These are phyloP conservation scores for Andrena chrysosceles DNA, from an alignment of 2,888 invertebrate genomes.

Conservation along the genomic window DNA sequence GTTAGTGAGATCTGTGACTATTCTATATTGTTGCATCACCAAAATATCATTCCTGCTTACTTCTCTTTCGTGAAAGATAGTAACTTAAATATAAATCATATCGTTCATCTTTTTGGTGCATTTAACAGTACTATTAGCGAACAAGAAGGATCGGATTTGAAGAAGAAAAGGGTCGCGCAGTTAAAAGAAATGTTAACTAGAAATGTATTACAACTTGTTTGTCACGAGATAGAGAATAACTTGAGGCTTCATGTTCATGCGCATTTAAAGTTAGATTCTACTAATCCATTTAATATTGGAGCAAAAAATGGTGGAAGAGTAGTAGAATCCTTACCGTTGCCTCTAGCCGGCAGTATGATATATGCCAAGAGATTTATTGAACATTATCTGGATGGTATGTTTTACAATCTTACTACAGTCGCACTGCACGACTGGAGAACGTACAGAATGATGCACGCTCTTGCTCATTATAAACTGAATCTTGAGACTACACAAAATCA, in stretches of 20 bases:
- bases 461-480: constrained; percentile 94
- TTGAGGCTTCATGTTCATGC: constrained; percentile 96
- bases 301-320: constrained; percentile 88
- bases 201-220: constrained; percentile 89
- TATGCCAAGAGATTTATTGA: constrained; percentile 88
- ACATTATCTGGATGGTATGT: constrained; percentile 96
- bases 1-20: constrained; percentile 79
- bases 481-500: constrained; percentile 95
- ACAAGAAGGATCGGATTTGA: constrained; percentile 72
- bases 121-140: constrained; percentile 77
- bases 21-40: constrained; percentile 81
- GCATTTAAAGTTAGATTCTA: constrained; percentile 92
- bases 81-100: constrained; percentile 77
- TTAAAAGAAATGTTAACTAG: constrained; percentile 85
- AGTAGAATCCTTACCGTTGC: constrained; percentile 74
- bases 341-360: constrained; percentile 73
- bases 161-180: constrained; percentile 66
- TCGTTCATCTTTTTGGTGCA: constrained; percentile 79
- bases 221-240: constrained; percentile 96
- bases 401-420: constrained; percentile 98
- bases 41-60: constrained; percentile 82
- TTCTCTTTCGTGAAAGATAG: constrained; percentile 76
- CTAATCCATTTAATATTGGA: constrained; percentile 89
- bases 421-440: constrained; percentile 99
- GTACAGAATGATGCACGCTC: constrained; percentile 97